phyloP scores from a whole-genome alignment of 2,888 invertebrate genomes.

The Escarpia spicata region DNA sequence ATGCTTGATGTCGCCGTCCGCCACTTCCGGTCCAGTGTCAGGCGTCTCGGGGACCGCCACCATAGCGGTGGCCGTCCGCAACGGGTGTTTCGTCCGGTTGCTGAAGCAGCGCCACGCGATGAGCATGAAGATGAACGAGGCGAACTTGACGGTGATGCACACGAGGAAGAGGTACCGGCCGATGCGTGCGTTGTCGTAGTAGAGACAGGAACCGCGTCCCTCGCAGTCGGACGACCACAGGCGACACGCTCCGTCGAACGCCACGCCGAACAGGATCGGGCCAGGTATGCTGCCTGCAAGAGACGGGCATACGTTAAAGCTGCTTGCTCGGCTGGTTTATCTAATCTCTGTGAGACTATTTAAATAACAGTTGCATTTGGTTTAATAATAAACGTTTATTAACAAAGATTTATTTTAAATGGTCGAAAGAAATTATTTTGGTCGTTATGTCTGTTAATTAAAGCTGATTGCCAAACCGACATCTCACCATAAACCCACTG shows the following conservation, averaged over 20 bases:
- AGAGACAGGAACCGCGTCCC: slow-evolving; percentile 40
- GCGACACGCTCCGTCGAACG: slow-evolving; percentile 51
- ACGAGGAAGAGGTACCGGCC: slow-evolving; percentile 47
- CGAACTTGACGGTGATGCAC: slow-evolving; percentile 46
- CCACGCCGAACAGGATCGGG: slow-evolving; percentile 51
- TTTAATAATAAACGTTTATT: too few relatives aligned
- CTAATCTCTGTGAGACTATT: too few relatives aligned
- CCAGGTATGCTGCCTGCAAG: slow-evolving; percentile 52
- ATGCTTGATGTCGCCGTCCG: background rate
- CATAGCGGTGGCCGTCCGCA: background rate
- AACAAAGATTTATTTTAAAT: too few relatives aligned
- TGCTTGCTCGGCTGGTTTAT: too few relatives aligned
- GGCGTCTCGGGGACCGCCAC: background rate
- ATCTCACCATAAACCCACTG: too few relatives aligned
- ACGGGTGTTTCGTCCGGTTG: background rate
- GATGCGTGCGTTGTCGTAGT: slow-evolving; percentile 48
- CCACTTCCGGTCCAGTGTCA: background rate
- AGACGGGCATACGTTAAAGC: background rate
- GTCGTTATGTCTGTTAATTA: too few relatives aligned
- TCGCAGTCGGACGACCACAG: slow-evolving; percentile 45
- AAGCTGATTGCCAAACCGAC: too few relatives aligned
- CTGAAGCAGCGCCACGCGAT: slow-evolving; percentile 34
- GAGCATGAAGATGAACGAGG: slow-evolving; percentile 45
- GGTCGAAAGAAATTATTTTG: too few relatives aligned
- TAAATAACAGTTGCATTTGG: too few relatives aligned